Evolutionary conservation across 1,140 invertebrate species (phyloP).

Genomic region (Papilio machaon): DNA sequence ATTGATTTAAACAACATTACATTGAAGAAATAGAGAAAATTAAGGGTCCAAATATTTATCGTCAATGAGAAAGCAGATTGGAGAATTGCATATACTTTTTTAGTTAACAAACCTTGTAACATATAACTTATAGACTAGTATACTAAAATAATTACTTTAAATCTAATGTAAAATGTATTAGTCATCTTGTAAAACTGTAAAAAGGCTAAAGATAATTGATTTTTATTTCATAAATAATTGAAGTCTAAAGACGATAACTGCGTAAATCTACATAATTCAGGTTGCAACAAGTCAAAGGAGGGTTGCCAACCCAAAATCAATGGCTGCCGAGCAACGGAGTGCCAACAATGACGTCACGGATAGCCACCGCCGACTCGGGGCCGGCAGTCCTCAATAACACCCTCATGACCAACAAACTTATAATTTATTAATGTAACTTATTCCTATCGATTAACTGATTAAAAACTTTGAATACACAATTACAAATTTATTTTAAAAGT

Average conservation of each 20-base stretch:
- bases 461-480: background rate
- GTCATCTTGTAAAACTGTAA: background rate
- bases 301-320: constrained; percentile 53
- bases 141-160: background rate
- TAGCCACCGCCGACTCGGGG: background rate
- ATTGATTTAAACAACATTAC: background rate
- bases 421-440: background rate
- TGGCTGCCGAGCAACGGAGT: constrained; percentile 56
- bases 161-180: background rate
- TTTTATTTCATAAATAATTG: background rate
- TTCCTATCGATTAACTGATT: background rate
- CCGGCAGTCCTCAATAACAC: constrained; percentile 28
- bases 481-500: background rate
- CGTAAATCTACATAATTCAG: constrained; percentile 14
- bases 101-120: too few relatives aligned
- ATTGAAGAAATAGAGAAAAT: background rate
- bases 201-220: too few relatives aligned
- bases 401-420: background rate
- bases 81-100: too few relatives aligned
- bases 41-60: background rate
- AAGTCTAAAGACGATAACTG: background rate
- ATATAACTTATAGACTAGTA: background rate
- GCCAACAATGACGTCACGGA: constrained; percentile 56
- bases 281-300: constrained; percentile 32
- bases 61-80: too few relatives aligned